phyloP scores from a whole-genome alignment of 2,113 vertebrate genomes.

The Thermophis baileyi region DNA sequence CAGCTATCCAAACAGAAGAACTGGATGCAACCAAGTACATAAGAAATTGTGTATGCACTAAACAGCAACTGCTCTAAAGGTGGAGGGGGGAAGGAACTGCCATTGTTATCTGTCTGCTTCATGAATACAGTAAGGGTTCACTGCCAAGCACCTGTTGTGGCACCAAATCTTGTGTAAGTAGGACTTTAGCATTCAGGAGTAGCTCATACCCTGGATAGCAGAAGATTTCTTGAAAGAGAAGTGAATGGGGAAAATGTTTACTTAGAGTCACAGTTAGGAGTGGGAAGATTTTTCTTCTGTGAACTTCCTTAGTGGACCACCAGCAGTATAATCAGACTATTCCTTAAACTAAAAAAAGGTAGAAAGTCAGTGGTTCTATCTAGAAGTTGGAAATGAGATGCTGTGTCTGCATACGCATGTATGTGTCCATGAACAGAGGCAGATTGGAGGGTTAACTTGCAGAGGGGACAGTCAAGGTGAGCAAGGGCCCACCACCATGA shows the following conservation, averaged over 20 bases:
- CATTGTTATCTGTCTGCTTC: background rate
- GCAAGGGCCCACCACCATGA: background rate
- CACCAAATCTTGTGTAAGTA: background rate
- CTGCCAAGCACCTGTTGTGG: background rate
- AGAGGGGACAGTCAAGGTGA: background rate
- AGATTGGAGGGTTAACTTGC: background rate
- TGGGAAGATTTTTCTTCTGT: background rate
- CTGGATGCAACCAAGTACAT: background rate
- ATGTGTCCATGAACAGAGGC: background rate
- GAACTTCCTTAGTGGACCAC: background rate
- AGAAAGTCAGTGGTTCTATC: background rate
- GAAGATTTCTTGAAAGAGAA: background rate
- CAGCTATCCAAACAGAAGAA: background rate
- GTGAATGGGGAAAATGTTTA: background rate
- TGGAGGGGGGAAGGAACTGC: background rate
- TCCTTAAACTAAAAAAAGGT: background rate
- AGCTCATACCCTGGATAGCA: background rate
- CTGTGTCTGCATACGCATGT: background rate
- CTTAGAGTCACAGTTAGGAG: background rate
- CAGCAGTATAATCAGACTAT: background rate
- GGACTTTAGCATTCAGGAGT: background rate
- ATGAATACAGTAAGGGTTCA: background rate
- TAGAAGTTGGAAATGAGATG: background rate
- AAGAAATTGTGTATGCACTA: background rate
- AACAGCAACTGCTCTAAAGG: background rate